Evolutionary conservation across 1,140 invertebrate species (phyloP), one percentile per base, ranked within the genome.

Genomic region (Asbolus verrucosus): DNA sequence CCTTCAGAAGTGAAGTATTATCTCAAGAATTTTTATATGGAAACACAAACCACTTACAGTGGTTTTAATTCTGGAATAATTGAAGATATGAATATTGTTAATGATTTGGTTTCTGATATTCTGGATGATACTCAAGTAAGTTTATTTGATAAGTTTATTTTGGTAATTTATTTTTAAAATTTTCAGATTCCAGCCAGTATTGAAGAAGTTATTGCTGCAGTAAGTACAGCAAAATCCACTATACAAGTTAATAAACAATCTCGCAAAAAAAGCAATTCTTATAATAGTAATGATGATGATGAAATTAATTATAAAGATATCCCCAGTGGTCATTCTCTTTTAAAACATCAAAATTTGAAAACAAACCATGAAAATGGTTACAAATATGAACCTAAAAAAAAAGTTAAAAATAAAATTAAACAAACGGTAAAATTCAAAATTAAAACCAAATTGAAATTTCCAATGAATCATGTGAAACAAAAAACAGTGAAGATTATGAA

Each of bases 1-100:
- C 80, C 83, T 70, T 78, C 84, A 61, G 89, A 91, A 82, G 87
- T 90, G 11, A 87, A 84, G 73, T 83, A 83, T 75, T 87, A 84
- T 76, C 77, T 80, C 13, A 84, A 82, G 79, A 82, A 79, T 69
- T 80, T 78, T 73, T 78, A 77, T 60, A 73, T 70, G 6, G 78
- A 79, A 36, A 66, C 63, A 18, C 69, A 70, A 9, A 70, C 24
- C 14, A 38, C 46, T 14, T 39, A 39, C 16, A 65, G 27, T 27
- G 61, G 19, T 31, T 69, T 65, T 46, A 71, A 38, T 66, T 39
- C 69, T 6, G 30, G 43, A 13, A 14, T 68, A 15, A 13, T 59
- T 18, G 30, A 59, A 0, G 38, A 61, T 6, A 24, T 39, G 6
- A 62, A 36, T 31, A 50, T 16, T 50, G 65, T 39, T 50, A 65